Percentiles rank a stretch among this genome's conserved stretches.
Conservation (phyloP, 2,113 vertebrate genomes). For the Triplophysa rosa region DNA sequence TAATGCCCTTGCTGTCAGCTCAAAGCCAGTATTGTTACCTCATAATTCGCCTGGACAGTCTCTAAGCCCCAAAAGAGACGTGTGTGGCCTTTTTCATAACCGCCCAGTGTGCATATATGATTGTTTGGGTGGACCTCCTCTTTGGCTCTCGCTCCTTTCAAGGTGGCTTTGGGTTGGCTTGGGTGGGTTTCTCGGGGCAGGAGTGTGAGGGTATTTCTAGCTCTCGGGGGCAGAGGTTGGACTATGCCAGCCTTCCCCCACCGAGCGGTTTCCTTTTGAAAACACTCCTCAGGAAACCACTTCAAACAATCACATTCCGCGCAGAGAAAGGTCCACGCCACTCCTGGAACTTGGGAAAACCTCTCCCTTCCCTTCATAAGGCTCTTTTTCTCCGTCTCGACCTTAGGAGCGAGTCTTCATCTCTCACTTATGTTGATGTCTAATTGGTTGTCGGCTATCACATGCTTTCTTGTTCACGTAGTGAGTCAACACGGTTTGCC, state of each 20-base stretch:
- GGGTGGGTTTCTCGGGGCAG: conserved; percentile 17
- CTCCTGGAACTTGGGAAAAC: conserved; percentile 61
- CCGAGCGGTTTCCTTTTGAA: conserved; percentile 58
- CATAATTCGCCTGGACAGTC: conserved; percentile 12
- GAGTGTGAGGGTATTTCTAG: conserved; percentile 40
- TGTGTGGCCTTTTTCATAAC: conserved; percentile 12
- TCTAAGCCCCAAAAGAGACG: neutral
- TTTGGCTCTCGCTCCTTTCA: conserved; percentile 7
- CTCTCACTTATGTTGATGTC: neutral
- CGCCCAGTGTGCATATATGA: neutral
- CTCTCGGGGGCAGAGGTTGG: conserved; percentile 50
- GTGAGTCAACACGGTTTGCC: neutral
- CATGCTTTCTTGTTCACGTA: neutral
- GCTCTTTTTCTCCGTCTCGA: conserved; percentile 3
- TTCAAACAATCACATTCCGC: conserved; percentile 63
- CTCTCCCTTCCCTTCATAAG: conserved; percentile 61
- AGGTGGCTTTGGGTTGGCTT: conserved; percentile 2
- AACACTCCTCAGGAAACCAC: conserved; percentile 65
- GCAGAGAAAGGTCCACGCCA: conserved; percentile 55
- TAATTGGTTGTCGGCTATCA: neutral
- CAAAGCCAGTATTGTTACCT: conserved; percentile 6
- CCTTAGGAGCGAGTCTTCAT: conserved; percentile 3
- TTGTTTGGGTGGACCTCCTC: neutral
- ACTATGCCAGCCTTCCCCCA: conserved; percentile 53
- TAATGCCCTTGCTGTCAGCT: neutral